Percentiles rank a stretch among this genome's conserved stretches.
Conservation (phyloP, 2,797 vertebrate species). For the Myripristis jacobus region DNA sequence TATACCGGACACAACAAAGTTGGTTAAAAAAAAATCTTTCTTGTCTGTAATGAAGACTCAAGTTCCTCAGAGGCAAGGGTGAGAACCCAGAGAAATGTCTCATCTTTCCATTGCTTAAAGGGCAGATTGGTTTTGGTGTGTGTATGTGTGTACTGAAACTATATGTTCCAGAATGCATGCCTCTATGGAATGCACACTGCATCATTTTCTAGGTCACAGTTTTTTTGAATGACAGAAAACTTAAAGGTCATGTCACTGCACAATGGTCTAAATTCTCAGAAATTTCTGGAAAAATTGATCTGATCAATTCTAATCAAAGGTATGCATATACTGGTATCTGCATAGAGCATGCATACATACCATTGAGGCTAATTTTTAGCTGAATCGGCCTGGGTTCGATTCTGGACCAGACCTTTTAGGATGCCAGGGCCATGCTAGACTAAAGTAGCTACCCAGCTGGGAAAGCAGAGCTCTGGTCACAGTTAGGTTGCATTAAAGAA, state of each 20-base stretch:
- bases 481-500: no score
- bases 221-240: constrained; percentile 61
- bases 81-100: background rate
- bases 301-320: no score
- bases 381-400: no score
- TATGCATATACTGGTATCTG: no score
- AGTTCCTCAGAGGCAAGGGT: constrained; percentile 58
- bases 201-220: constrained; percentile 66
- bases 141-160: constrained; percentile 42
- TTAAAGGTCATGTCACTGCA: constrained; percentile 4
- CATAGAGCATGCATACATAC: no score
- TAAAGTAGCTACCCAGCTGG: no score
- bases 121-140: constrained; percentile 25
- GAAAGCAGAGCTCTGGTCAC: no score
- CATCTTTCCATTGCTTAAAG: constrained; percentile 69
- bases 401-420: no score
- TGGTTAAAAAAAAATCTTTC: constrained; percentile 71
- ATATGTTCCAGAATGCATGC: constrained; percentile 23
- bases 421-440: no score
- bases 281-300: constrained; percentile 8
- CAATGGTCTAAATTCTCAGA: background rate
- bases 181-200: constrained; percentile 63
- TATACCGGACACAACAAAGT: constrained; percentile 69
- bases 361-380: no score
- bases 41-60: constrained; percentile 38